These are phyloP conservation scores for Chrysolina haemoptera DNA, from an alignment of 2,888 invertebrate species.

Conservation along the genomic window DNA sequence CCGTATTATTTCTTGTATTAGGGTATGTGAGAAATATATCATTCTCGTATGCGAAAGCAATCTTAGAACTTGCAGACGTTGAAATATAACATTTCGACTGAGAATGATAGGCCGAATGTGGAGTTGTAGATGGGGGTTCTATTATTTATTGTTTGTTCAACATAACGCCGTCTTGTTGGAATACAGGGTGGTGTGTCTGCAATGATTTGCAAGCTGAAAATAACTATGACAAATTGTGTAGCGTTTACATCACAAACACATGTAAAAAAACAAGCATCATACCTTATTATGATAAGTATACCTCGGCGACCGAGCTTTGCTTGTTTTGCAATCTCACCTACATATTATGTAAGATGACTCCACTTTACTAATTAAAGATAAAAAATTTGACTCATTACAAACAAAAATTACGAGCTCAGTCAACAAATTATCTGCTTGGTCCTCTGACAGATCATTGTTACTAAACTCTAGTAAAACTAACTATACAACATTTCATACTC, in stretches of 20 bases:
- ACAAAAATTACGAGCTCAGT: too few relatives aligned
- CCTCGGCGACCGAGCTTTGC: too few relatives aligned
- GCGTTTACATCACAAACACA: neutral
- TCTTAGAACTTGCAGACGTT: conserved; percentile 28
- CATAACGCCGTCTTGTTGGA: neutral
- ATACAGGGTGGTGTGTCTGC: neutral
- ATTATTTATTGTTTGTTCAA: conserved; percentile 17
- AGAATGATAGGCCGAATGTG: conserved; percentile 22
- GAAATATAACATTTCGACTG: conserved; percentile 23
- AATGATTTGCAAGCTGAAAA: neutral
- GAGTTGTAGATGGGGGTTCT: neutral
- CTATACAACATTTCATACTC: too few relatives aligned
- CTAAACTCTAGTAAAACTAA: too few relatives aligned
- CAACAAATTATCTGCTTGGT: too few relatives aligned
- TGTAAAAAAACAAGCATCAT: too few relatives aligned
- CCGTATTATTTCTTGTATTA: conserved; percentile 35
- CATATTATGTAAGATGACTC: too few relatives aligned
- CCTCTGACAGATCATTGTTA: too few relatives aligned
- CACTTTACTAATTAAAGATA: too few relatives aligned
- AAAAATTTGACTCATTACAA: too few relatives aligned
- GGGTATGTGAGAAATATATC: conserved; percentile 35
- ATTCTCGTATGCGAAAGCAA: conserved; percentile 31
- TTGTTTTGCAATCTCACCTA: too few relatives aligned
- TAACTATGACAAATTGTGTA: neutral
- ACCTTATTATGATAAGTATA: too few relatives aligned